Conservation (phyloP, 2,797 vertebrate genomes). For the Phrynocephalus vlangalii region DNA sequence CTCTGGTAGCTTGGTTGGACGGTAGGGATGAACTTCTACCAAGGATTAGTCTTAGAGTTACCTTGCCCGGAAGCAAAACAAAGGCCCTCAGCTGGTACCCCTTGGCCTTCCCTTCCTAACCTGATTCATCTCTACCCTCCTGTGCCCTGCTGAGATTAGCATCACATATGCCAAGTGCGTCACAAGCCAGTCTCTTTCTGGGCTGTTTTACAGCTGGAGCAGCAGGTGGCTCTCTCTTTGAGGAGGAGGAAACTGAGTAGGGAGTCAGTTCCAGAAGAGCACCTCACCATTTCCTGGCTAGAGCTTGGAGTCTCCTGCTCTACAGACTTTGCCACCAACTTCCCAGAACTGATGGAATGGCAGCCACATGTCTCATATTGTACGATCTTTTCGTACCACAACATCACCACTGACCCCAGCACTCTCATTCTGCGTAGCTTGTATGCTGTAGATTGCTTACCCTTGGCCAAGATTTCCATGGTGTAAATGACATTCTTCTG, state of each 20-base stretch:
- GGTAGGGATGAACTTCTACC: not conserved
- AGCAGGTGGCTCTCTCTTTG: conserved; percentile 23
- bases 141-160: conserved; percentile 1
- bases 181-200: conserved; percentile 13
- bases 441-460: not conserved
- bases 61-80: not conserved
- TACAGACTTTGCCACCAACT: not conserved
- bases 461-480: not conserved
- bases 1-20: fast-evolving
- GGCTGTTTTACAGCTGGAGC: not conserved
- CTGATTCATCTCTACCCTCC: not conserved
- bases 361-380: not conserved
- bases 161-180: conserved; percentile 6
- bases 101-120: not conserved
- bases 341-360: not conserved
- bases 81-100: not conserved
- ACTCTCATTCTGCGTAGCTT: not conserved
- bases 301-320: not conserved
- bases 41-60: not conserved
- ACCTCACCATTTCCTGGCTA: not conserved
- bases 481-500: not conserved
- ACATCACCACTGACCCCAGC: not conserved
- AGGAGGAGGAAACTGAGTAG: not conserved
- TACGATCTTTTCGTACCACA: not conserved
- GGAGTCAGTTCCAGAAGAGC: not conserved